Conservation (phyloP, 2,888 invertebrate genomes). For the Pachycephus smyrnensis region DNA sequence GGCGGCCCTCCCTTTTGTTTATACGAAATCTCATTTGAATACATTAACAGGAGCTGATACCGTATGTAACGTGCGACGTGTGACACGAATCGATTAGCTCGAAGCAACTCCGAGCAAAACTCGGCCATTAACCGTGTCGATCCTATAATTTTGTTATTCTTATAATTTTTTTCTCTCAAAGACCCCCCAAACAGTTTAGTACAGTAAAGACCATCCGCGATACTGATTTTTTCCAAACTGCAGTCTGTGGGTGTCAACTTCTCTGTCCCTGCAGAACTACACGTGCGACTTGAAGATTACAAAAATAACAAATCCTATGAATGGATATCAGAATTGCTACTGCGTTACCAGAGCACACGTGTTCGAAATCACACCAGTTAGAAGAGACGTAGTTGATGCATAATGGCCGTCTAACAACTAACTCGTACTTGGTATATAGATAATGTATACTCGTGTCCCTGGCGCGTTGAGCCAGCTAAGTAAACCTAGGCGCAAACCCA, state of each 20-base stretch:
- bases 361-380: constrained; percentile 2
- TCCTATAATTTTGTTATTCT: background rate
- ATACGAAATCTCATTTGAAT: constrained; percentile 54
- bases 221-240: background rate
- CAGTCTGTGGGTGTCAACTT: background rate
- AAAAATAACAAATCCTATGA: background rate
- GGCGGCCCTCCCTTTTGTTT: constrained; percentile 48
- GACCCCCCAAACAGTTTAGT: background rate
- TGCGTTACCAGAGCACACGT: background rate
- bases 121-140: background rate
- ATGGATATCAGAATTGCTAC: constrained; percentile 2
- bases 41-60: constrained; percentile 36
- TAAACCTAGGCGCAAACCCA: constrained; percentile 35
- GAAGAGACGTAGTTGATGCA: background rate
- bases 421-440: constrained; percentile 23
- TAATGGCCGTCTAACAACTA: constrained; percentile 22
- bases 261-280: background rate
- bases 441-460: constrained; percentile 23
- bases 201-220: background rate
- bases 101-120: constrained; percentile 5
- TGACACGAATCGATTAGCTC: constrained; percentile 23
- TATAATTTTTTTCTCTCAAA: background rate
- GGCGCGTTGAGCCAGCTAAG: constrained; percentile 32
- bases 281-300: background rate
- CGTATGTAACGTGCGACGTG: constrained; percentile 7